phyloP scores from a whole-genome alignment of 2,797 vertebrate genomes.

The Lithobates pipiens region DNA sequence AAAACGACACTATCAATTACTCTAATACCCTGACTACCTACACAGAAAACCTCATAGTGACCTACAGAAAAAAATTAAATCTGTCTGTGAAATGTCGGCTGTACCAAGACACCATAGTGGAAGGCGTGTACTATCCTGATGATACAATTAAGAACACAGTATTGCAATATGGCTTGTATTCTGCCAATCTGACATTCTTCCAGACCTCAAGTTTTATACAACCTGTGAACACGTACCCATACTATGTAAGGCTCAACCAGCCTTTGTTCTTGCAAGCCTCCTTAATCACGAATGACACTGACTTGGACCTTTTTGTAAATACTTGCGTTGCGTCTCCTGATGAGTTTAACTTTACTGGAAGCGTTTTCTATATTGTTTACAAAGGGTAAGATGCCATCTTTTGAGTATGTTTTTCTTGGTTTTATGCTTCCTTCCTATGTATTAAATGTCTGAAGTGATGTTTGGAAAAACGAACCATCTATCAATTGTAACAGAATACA shows the following conservation, averaged over 20 bases:
- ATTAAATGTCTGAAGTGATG: too few species aligned
- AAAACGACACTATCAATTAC: slow-evolving; percentile 56
- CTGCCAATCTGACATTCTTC: slow-evolving; percentile 83
- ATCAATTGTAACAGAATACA: too few species aligned
- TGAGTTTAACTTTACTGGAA: slow-evolving; percentile 70
- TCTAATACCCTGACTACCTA: slow-evolving; percentile 54
- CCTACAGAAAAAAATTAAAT: slow-evolving; percentile 38
- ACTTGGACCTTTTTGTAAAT: slow-evolving; percentile 82
- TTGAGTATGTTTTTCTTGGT: not conserved
- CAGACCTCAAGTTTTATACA: slow-evolving; percentile 74
- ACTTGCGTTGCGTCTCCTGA: slow-evolving; percentile 85
- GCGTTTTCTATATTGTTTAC: slow-evolving; percentile 80
- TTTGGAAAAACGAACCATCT: too few species aligned
- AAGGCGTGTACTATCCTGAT: slow-evolving; percentile 48
- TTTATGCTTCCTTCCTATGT: too few species aligned
- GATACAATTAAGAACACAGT: not conserved
- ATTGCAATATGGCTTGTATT: slow-evolving; percentile 75
- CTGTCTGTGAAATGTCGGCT: slow-evolving; percentile 57
- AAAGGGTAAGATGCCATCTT: slow-evolving; percentile 78
- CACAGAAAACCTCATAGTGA: slow-evolving; percentile 7
- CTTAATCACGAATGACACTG: slow-evolving; percentile 67
- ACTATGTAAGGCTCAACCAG: slow-evolving; percentile 80
- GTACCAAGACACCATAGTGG: slow-evolving; percentile 48
- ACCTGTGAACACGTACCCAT: slow-evolving; percentile 78
- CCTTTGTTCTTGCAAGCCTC: slow-evolving; percentile 81